Conservation (phyloP, 2,888 invertebrate species). For the Erebia aethiops region DNA sequence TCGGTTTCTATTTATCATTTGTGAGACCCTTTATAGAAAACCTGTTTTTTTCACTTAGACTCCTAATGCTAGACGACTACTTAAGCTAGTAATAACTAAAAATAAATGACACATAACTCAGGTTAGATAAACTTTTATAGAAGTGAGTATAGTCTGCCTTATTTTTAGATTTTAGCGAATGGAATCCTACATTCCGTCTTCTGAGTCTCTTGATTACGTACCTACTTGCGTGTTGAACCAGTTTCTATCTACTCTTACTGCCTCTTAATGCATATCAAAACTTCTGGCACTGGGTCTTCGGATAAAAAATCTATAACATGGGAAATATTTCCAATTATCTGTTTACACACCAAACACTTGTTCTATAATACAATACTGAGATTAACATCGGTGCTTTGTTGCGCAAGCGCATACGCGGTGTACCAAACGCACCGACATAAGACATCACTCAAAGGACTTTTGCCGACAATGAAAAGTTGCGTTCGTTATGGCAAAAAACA, state of each 20-base stretch:
- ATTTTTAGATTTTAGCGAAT: too few species aligned
- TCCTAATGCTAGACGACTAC: too few species aligned
- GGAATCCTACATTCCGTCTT: too few species aligned
- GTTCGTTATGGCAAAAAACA: conserved; percentile 29
- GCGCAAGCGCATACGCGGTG: conserved; percentile 54
- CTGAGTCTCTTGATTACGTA: too few species aligned
- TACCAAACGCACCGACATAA: conserved; percentile 46
- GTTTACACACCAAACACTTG: conserved; percentile 61
- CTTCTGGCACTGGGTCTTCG: background rate
- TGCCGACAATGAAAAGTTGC: conserved; percentile 41
- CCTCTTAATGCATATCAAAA: background rate
- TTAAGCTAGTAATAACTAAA: too few species aligned
- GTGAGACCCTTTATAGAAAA: too few species aligned
- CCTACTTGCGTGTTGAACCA: too few species aligned
- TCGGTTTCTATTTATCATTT: too few species aligned
- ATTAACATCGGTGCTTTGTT: conserved; percentile 57
- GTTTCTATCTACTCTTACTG: background rate
- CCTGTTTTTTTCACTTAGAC: too few species aligned
- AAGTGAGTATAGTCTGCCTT: too few species aligned
- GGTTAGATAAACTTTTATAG: too few species aligned
- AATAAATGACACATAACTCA: too few species aligned
- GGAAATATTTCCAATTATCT: conserved; percentile 23
- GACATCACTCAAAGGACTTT: conserved; percentile 40
- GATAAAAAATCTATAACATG: conserved; percentile 1
- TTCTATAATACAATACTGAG: conserved; percentile 57